Base-by-base conservation (phyloP, 2,797 vertebrate species). In the Fistularia commersonii region DNA sequence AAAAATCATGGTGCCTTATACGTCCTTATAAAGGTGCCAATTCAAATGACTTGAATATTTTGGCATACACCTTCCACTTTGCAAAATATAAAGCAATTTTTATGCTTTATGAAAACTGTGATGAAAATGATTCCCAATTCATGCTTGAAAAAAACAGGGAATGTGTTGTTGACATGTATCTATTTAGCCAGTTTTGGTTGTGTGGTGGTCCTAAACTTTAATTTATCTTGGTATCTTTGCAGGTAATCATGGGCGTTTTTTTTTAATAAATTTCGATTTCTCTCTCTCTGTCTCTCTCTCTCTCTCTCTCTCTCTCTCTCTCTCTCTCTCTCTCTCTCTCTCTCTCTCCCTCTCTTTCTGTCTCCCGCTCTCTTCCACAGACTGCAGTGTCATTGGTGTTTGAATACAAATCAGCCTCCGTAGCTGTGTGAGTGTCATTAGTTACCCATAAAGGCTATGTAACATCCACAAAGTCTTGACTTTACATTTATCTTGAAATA, bases 231-330 rank as follows among this genome's bases (percentile, higher is more conserved):
- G 45, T 75, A 64, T 45, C 32, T 52, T 66, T 64, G 47, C 65
- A 73, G 80, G 75, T 72, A 67, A 57, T 62, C 43, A 69, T 69
- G 43, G 5, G 65, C 63, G 67, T 71, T 72, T 52, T 62, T 63
- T 55, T 57, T 71, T 55, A 63, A 43, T 49, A 60, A 63, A 12
- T 66, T 45, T 45, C 11, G 40, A 34, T 11, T 8, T 34, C 38
- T 11, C 8, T 34, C 31, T 13, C 5, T 41, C n/a, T 11, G 33
- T 36, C 36, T 46, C 33, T 45, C 42, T 15, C 10, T 45, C 1
- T 43, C 32, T 51, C 45, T 51, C 36, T 59, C 46, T 37, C 45
- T 32, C 38, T 23, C 34, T 32, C 45, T 35, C 34, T 15, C 44
- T 32, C 50, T 70, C 13, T 79, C 77, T 81, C 76, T 58, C 56